Conservation (phyloP, 2,113 vertebrate genomes). For the Spea multiplicata region DNA sequence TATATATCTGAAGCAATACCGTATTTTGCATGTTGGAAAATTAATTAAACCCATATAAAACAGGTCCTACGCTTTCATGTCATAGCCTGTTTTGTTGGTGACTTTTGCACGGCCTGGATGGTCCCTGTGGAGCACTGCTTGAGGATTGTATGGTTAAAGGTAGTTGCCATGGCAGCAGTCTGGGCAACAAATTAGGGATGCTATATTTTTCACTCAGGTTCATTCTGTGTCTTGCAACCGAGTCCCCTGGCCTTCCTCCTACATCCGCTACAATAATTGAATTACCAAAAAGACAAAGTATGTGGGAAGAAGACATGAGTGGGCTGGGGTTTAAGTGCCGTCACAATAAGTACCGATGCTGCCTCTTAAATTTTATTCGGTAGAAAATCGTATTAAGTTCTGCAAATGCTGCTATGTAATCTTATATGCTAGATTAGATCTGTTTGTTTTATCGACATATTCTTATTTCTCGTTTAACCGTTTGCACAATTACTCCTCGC, state of each 20-base stretch:
- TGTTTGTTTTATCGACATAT: too few relatives aligned
- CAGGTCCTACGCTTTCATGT: neutral
- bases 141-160: conserved; percentile 3
- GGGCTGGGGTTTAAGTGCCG: conserved; percentile 1
- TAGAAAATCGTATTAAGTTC: neutral
- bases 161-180: conserved; percentile 36
- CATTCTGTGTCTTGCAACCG: conserved; percentile 33
- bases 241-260: conserved; percentile 36
- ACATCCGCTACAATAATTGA: conserved; percentile 40
- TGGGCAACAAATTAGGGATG: conserved; percentile 29
- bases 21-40: too few relatives aligned
- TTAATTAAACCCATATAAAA: neutral
- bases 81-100: neutral
- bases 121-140: conserved; percentile 7
- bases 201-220: conserved; percentile 11
- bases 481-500: too few relatives aligned
- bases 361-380: neutral
- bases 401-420: too few relatives aligned
- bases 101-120: neutral
- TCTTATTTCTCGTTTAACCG: too few relatives aligned
- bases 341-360: neutral
- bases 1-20: too few relatives aligned
- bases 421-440: too few relatives aligned
- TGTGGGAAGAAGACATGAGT: conserved; percentile 20
- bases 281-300: conserved; percentile 35